phyloP scores from a whole-genome alignment of 2,888 invertebrate species.

The Orthosia gracilis region DNA sequence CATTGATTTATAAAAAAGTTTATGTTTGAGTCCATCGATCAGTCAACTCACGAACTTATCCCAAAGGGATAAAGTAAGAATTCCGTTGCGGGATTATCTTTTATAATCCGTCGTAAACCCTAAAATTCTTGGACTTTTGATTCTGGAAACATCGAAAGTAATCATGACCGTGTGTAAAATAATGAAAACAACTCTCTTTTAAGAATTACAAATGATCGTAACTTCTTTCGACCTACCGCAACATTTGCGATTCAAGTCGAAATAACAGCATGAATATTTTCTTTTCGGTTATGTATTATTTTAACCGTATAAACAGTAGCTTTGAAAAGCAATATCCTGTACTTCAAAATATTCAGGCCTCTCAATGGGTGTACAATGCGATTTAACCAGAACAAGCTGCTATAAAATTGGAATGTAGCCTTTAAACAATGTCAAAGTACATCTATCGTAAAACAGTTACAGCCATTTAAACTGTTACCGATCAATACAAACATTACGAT shows the following conservation, averaged over 20 bases:
- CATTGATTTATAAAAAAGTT: constrained; percentile 71
- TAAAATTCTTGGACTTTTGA: constrained; percentile 52
- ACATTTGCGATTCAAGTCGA: background rate
- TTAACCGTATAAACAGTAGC: constrained; percentile 14
- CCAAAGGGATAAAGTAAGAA: constrained; percentile 5
- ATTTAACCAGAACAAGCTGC: constrained; percentile 78
- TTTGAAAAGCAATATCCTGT: constrained; percentile 61
- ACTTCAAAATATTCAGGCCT: constrained; percentile 66
- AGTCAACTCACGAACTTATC: constrained; percentile 43
- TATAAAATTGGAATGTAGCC: constrained; percentile 82
- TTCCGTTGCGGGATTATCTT: constrained; percentile 3
- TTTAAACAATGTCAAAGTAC: constrained; percentile 85
- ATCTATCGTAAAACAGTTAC: constrained; percentile 82
- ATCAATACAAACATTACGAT: constrained; percentile 79
- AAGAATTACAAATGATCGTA: constrained; percentile 12
- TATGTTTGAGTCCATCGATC: constrained; percentile 49
- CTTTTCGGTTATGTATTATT: background rate
- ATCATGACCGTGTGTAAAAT: constrained; percentile 48
- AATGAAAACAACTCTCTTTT: constrained; percentile 43
- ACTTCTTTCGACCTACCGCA: constrained; percentile 14
- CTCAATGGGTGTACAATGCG: constrained; percentile 76
- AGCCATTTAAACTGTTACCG: constrained; percentile 77
- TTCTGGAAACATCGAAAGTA: constrained; percentile 46
- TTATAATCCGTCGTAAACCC: constrained; percentile 43
- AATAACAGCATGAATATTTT: background rate